Conservation (phyloP, 2,797 vertebrate species). For the Loriculus beryllinus region DNA sequence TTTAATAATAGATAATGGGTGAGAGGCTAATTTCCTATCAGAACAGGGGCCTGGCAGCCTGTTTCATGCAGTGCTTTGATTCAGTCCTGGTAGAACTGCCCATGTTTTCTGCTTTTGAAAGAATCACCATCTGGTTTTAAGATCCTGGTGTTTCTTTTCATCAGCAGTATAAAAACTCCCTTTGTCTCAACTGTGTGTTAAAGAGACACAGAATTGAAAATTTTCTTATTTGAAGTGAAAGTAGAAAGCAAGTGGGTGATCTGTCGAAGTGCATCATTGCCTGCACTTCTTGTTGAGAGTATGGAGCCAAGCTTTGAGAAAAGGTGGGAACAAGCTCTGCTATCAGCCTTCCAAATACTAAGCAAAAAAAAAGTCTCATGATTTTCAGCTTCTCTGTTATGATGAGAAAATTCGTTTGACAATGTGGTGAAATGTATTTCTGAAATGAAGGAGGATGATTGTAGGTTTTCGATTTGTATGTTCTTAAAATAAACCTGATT, state of each 20-base stretch:
- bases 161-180: not conserved
- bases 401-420: not conserved
- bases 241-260: not conserved
- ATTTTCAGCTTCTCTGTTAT: slow-evolving; percentile 18
- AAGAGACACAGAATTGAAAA: not conserved
- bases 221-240: slow-evolving; percentile 1
- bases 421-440: not conserved
- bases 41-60: not conserved
- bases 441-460: not conserved
- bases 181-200: not conserved
- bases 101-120: not conserved
- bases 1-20: not conserved
- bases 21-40: not conserved
- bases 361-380: not conserved
- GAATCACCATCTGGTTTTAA: not conserved
- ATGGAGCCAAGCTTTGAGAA: not conserved
- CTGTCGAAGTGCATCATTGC: not conserved
- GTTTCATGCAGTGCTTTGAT: not conserved
- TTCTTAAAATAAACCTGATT: not conserved
- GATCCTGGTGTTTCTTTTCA: not conserved
- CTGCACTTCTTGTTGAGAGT: not conserved
- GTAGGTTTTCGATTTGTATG: not conserved
- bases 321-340: not conserved
- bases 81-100: not conserved
- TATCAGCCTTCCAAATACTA: not conserved